A percentile compares a stretch with the other conserved stretches of the same genome.
phyloP scores from a whole-genome alignment of 2,888 invertebrate species.

The Schrankia costaestrigalis region DNA sequence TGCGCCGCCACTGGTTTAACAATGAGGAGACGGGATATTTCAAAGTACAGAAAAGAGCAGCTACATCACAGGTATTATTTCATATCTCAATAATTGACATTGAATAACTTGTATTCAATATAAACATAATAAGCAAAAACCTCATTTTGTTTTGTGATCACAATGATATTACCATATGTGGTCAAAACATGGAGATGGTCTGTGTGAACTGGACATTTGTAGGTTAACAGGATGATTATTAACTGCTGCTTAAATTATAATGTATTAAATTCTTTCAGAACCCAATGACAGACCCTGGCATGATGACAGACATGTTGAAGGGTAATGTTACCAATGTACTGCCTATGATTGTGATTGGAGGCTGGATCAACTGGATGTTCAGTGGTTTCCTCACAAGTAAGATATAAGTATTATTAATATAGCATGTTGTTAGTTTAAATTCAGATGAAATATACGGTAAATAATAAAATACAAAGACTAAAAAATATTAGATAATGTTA shows the following conservation, averaged over 20 bases:
- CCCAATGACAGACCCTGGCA: slow-evolving; percentile 97
- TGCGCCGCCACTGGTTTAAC: slow-evolving; percentile 97
- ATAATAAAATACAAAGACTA: too few relatives aligned
- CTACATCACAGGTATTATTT: slow-evolving; percentile 82
- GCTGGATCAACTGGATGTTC: slow-evolving; percentile 99
- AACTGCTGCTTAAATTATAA: too few relatives aligned
- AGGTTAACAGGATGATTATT: too few relatives aligned
- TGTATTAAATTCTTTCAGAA: slow-evolving; percentile 86
- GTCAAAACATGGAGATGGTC: too few relatives aligned
- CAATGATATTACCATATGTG: too few relatives aligned
- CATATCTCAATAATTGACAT: too few relatives aligned
- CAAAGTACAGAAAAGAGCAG: slow-evolving; percentile 92
- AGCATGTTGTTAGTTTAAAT: background rate
- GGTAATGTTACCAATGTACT: slow-evolving; percentile 99
- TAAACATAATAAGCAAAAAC: too few relatives aligned
- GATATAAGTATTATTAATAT: slow-evolving; percentile 19
- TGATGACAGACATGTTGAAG: slow-evolving; percentile 99
- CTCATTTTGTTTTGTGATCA: too few relatives aligned
- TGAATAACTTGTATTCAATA: too few relatives aligned
- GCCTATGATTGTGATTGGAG: slow-evolving; percentile 99
- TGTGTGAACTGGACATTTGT: too few relatives aligned
- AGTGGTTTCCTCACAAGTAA: slow-evolving; percentile 99
- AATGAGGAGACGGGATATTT: slow-evolving; percentile 98
- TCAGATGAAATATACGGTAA: too few relatives aligned
- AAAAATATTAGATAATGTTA: too few relatives aligned